phyloP scores from a whole-genome alignment of 2,797 vertebrate species.

The Enteromius anoplus region DNA sequence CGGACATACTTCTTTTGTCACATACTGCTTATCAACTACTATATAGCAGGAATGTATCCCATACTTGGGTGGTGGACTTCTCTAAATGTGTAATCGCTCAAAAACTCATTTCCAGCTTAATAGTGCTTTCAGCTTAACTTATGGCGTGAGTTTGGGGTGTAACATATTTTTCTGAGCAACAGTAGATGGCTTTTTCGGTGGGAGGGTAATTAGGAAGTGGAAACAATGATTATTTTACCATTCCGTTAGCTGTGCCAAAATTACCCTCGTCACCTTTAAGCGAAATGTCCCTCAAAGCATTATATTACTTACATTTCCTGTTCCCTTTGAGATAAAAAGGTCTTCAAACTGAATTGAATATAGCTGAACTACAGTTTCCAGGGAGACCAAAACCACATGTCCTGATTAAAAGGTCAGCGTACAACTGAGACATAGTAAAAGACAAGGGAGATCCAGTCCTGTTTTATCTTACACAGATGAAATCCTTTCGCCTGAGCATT shows the following conservation, averaged over 20 bases:
- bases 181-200: background rate
- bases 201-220: background rate
- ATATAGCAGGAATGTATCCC: background rate
- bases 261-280: background rate
- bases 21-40: too few species aligned
- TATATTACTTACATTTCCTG: constrained; percentile 6
- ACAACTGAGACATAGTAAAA: background rate
- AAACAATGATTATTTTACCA: background rate
- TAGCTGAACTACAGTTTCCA: constrained; percentile 30
- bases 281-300: background rate
- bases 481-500: constrained; percentile 8
- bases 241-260: background rate
- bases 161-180: background rate
- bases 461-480: constrained; percentile 1
- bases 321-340: constrained; percentile 25
- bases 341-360: constrained; percentile 27
- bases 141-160: background rate
- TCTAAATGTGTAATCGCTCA: background rate
- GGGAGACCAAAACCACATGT: constrained; percentile 25
- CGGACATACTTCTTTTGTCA: too few species aligned
- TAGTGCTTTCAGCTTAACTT: background rate
- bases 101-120: background rate
- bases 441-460: background rate
- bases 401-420: constrained; percentile 40
- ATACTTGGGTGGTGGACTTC: background rate